Conservation (phyloP, 2,113 vertebrate genomes). For the Podilymbus podiceps region DNA sequence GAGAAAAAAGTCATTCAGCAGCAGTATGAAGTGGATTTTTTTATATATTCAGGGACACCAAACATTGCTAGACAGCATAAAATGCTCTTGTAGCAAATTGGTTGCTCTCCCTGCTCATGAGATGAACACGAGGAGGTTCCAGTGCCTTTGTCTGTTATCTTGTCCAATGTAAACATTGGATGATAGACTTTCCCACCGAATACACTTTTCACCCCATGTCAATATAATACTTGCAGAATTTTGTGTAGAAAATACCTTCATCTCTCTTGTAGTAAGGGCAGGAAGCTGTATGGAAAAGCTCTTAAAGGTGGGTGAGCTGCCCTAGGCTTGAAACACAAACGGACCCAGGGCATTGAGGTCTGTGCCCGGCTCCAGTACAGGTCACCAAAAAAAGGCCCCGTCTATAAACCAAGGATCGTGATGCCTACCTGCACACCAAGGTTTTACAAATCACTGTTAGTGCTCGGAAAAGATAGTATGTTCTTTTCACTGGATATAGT, state of each 20-base stretch:
- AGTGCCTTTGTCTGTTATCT: neutral
- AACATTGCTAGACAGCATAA: constrained; percentile 32
- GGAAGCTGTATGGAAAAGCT: neutral
- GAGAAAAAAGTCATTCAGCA: neutral
- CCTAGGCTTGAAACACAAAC: neutral
- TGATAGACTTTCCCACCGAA: neutral
- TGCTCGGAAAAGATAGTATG: fast-evolving
- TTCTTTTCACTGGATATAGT: neutral
- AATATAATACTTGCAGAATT: neutral
- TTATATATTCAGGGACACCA: neutral
- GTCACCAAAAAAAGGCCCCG: neutral
- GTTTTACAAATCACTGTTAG: neutral
- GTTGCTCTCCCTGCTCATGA: neutral
- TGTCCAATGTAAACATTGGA: neutral
- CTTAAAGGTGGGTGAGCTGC: neutral
- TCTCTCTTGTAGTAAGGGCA: neutral
- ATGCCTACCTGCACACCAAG: neutral
- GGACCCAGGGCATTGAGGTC: neutral
- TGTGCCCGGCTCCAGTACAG: neutral
- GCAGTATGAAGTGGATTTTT: neutral
- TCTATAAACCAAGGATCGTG: neutral
- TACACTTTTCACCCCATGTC: fast-evolving
- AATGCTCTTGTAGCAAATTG: neutral
- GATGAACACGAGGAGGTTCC: neutral
- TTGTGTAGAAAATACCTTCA: neutral